Conservation (phyloP, 2,888 invertebrate genomes). For the Apoda limacodes region DNA sequence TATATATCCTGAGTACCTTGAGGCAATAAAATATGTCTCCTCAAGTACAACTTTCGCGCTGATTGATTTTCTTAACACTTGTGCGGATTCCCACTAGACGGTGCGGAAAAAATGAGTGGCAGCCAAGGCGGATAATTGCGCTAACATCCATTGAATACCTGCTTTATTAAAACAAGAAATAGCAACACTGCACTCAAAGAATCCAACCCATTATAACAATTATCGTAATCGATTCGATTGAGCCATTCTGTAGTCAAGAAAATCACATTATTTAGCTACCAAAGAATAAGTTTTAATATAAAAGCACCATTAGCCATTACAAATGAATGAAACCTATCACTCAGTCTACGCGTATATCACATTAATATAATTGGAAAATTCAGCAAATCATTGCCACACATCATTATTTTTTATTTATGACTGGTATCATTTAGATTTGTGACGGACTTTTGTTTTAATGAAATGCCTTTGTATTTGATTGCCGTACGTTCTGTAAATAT, state of each 20-base stretch:
- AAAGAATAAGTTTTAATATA: too few relatives aligned
- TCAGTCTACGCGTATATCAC: too few relatives aligned
- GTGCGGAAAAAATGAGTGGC: constrained; percentile 30
- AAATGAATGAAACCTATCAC: too few relatives aligned
- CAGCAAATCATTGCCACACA: constrained; percentile 49
- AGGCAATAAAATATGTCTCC: too few relatives aligned
- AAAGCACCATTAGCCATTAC: constrained; percentile 49
- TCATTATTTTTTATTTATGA: constrained; percentile 48
- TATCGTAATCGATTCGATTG: too few relatives aligned
- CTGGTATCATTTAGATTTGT: not conserved
- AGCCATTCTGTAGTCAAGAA: too few relatives aligned
- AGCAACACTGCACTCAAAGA: constrained; percentile 37
- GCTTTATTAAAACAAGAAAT: constrained; percentile 58
- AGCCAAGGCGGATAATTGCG: constrained; percentile 35
- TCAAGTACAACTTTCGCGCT: constrained; percentile 26
- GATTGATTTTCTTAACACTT: constrained; percentile 55
- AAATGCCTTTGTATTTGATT: constrained; percentile 18
- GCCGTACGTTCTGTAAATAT: constrained; percentile 35
- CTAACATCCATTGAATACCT: constrained; percentile 39
- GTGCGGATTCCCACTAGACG: constrained; percentile 45
- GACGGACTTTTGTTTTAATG: constrained; percentile 9
- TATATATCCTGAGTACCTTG: too few relatives aligned
- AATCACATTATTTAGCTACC: too few relatives aligned
- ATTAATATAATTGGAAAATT: constrained; percentile 49
- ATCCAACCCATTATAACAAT: constrained; percentile 32